Conservation (phyloP, 2,888 invertebrate genomes). For the Cryptus viduatorius region DNA sequence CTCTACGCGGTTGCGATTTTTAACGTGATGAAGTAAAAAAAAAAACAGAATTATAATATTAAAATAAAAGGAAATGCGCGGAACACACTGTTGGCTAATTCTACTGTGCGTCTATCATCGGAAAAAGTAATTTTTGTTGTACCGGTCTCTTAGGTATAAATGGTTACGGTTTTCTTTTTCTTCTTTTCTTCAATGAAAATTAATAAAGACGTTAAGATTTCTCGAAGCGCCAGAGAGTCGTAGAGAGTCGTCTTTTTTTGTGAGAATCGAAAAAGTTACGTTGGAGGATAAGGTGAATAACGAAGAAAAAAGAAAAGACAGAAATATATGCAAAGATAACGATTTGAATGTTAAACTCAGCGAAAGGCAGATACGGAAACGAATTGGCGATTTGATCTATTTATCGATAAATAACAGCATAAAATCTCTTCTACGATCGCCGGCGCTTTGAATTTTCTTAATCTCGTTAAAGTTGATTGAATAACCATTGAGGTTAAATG, state of each 20-base stretch:
- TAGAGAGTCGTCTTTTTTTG: neutral
- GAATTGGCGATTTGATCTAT: neutral
- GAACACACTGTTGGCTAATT: conserved; percentile 46
- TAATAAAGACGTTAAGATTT: neutral
- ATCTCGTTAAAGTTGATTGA: conserved; percentile 6
- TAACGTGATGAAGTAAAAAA: conserved; percentile 35
- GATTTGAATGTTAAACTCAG: neutral
- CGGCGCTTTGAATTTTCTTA: neutral
- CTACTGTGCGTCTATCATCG: conserved; percentile 58
- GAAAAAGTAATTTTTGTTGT: conserved; percentile 54
- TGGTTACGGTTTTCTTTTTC: conserved; percentile 28
- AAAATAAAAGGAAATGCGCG: conserved; percentile 25
- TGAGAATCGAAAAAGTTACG: neutral
- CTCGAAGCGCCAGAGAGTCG: neutral
- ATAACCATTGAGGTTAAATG: conserved; percentile 60
- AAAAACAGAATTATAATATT: conserved; percentile 29
- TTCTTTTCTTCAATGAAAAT: conserved; percentile 7
- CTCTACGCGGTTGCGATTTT: conserved; percentile 58
- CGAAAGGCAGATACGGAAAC: neutral
- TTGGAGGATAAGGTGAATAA: neutral
- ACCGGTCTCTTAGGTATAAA: conserved; percentile 60
- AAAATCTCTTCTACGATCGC: neutral
- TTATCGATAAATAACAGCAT: no score
- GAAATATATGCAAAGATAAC: conserved; percentile 11
- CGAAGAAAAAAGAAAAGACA: neutral